These are phyloP conservation scores for Drosophila falleni DNA, from an alignment of 2,888 invertebrate species.

Conservation along the genomic window DNA sequence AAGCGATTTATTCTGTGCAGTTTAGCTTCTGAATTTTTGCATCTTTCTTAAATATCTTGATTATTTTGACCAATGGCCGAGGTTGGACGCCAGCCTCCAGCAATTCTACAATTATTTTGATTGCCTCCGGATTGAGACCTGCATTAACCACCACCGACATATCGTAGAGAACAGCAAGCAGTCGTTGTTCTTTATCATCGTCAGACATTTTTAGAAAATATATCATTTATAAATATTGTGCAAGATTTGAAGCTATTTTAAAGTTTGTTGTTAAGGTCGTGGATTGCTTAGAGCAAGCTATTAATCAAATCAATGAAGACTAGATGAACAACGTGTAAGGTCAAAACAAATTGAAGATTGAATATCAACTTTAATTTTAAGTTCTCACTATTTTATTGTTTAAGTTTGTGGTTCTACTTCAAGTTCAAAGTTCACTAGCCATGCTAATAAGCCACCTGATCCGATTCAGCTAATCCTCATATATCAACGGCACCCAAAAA, in stretches of 20 bases:
- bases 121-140: conserved; percentile 34
- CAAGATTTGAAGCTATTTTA: neutral
- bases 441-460: conserved; percentile 42
- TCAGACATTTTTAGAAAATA: conserved; percentile 1
- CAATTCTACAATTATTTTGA: conserved; percentile 25
- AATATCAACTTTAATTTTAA: conserved; percentile 8
- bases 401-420: conserved; percentile 16
- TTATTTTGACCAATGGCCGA: conserved; percentile 1
- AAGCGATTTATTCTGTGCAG: neutral
- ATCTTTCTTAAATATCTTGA: conserved; percentile 20
- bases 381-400: conserved; percentile 1
- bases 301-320: conserved; percentile 23
- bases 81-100: conserved; percentile 22
- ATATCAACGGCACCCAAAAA: conserved; percentile 11
- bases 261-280: neutral
- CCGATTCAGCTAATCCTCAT: conserved; percentile 37
- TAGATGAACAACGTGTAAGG: conserved; percentile 12
- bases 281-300: conserved; percentile 10
- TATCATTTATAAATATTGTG: neutral
- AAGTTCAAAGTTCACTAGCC: conserved; percentile 61
- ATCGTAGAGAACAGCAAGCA: conserved; percentile 5
- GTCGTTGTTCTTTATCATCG: neutral
- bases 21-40: neutral
- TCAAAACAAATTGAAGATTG: conserved; percentile 1
- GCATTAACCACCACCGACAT: conserved; percentile 38